These are phyloP conservation scores for Pristionchus maxplancki DNA, from an alignment of 2,888 invertebrate genomes.

Conservation along the genomic window DNA sequence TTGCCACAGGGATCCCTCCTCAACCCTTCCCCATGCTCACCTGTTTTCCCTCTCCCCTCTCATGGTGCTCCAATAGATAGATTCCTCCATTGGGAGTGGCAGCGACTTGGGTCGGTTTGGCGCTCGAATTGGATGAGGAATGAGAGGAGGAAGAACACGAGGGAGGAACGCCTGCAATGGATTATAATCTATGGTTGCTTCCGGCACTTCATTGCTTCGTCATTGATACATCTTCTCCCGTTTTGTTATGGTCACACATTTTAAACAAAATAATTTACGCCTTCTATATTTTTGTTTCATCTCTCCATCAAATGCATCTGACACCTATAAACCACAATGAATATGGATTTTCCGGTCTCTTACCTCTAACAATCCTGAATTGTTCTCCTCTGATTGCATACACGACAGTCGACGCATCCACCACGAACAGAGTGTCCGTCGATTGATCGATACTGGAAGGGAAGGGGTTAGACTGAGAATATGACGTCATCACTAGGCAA, in stretches of 20 bases:
- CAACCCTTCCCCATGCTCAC: not conserved
- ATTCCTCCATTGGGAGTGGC: slow-evolving; percentile 24
- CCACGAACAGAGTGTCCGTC: slow-evolving; percentile 94
- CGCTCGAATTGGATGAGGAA: not conserved
- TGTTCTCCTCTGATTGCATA: slow-evolving; percentile 61
- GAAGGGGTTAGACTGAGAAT: no score
- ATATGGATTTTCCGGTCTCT: not conserved
- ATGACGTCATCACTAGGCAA: not conserved
- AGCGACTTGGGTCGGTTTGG: not conserved
- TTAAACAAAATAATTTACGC: not conserved
- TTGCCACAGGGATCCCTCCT: not conserved
- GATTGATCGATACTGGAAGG: slow-evolving; percentile 85
- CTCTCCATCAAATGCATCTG: not conserved
- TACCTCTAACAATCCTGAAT: slow-evolving; percentile 46
- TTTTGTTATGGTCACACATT: not conserved
- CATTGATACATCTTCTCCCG: not conserved
- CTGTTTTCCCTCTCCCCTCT: slow-evolving; percentile 44
- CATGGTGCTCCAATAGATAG: slow-evolving; percentile 10
- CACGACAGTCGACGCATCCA: slow-evolving; percentile 85
- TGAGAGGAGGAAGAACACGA: not conserved
- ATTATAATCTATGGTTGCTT: not conserved
- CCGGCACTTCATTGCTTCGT: not conserved
- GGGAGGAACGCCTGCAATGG: slow-evolving; percentile 26
- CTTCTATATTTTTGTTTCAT: not conserved
- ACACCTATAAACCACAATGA: not conserved